These are phyloP conservation scores for Bryconaethiops microstoma DNA, from an alignment of 2,797 vertebrate genomes.

Conservation along the genomic window DNA sequence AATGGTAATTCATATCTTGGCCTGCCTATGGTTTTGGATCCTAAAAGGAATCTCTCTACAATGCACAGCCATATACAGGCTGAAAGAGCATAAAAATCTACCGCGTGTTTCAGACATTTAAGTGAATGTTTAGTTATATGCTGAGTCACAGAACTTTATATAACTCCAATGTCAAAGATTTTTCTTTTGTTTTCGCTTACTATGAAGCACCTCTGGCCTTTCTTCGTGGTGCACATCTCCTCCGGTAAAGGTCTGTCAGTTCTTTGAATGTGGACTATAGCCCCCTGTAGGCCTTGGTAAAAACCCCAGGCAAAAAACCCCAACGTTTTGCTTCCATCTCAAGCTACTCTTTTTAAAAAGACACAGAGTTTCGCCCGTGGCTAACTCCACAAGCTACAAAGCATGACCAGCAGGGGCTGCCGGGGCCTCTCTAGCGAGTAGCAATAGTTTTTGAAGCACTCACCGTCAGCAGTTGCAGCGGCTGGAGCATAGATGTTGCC, in stretches of 20 bases:
- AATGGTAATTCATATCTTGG: constrained; percentile 3
- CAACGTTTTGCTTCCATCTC: constrained; percentile 57
- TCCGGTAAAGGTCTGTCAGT: constrained; percentile 61
- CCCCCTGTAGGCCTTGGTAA: constrained; percentile 67
- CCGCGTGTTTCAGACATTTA: background rate
- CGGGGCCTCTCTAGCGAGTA: constrained; percentile 67
- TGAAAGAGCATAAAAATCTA: background rate
- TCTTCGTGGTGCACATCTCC: constrained; percentile 54
- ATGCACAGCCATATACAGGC: background rate
- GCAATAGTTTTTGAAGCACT: constrained; percentile 82
- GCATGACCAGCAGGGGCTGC: constrained; percentile 59
- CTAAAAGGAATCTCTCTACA: background rate
- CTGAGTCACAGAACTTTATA: background rate
- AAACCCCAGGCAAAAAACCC: constrained; percentile 56
- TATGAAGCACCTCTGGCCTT: constrained; percentile 22
- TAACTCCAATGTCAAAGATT: background rate
- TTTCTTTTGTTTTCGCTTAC: background rate
- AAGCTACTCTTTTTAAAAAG: constrained; percentile 17
- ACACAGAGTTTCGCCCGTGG: constrained; percentile 60
- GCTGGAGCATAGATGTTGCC: constrained; percentile 84
- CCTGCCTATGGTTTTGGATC: background rate
- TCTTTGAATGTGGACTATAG: constrained; percentile 44
- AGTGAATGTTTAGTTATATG: background rate
- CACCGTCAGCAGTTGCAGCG: constrained; percentile 84
- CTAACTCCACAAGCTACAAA: constrained; percentile 67